Percentiles rank a stretch among this genome's conserved stretches.
These are phyloP conservation scores for Lordiphosa andalusiaca DNA, from an alignment of 2,888 invertebrate genomes.

Conservation along the genomic window DNA sequence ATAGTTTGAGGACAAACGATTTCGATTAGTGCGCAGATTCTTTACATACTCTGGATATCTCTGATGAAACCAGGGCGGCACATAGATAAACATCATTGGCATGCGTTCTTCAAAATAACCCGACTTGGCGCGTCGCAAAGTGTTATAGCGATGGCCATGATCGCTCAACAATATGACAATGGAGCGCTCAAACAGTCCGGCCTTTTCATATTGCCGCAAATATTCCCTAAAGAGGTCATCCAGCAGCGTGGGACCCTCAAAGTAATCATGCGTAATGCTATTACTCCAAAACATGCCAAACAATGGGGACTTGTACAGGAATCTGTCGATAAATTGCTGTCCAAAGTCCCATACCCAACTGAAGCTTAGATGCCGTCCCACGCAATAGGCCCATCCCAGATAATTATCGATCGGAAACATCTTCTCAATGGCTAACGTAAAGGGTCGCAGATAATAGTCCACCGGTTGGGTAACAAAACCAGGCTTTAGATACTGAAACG, in stretches of 20 bases:
- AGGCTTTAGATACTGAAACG: constrained; percentile 84
- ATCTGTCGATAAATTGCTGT: constrained; percentile 84
- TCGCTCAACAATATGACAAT: constrained; percentile 87
- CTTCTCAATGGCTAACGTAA: constrained; percentile 85
- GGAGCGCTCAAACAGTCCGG: constrained; percentile 82
- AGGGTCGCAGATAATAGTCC: constrained; percentile 89
- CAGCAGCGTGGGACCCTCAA: constrained; percentile 84
- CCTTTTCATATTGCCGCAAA: constrained; percentile 82
- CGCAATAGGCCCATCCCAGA: constrained; percentile 82
- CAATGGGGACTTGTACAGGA: constrained; percentile 82
- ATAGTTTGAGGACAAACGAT: constrained; percentile 86
- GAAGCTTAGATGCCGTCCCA: constrained; percentile 83
- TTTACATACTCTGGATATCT: constrained; percentile 81
- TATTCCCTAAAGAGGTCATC: constrained; percentile 83
- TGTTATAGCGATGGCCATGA: constrained; percentile 88
- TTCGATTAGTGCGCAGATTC: constrained; percentile 83
- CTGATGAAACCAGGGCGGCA: constrained; percentile 84
- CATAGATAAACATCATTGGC: constrained; percentile 85
- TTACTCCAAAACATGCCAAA: constrained; percentile 90
- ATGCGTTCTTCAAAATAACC: constrained; percentile 89
- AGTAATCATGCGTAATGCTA: constrained; percentile 85
- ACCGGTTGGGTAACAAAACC: constrained; percentile 87
- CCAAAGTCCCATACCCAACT: constrained; percentile 85
- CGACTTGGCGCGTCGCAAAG: constrained; percentile 83
- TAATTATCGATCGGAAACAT: constrained; percentile 78